A percentile compares a stretch with the other conserved stretches of the same genome.
These are phyloP conservation scores for Parus major DNA, from an alignment of 2,113 vertebrate species.

Conservation along the genomic window DNA sequence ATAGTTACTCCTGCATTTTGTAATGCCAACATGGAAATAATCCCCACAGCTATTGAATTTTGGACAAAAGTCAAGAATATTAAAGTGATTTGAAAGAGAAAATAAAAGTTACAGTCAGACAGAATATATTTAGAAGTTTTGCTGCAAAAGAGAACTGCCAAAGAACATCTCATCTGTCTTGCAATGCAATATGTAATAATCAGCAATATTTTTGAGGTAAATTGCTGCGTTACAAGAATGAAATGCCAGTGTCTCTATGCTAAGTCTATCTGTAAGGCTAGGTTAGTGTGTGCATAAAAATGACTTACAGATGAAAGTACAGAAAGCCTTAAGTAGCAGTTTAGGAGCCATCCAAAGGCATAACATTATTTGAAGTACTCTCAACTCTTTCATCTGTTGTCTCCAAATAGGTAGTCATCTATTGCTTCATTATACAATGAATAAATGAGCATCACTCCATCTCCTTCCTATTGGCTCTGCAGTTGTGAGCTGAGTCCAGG, in stretches of 20 bases:
- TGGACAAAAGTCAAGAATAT: constrained; percentile 17
- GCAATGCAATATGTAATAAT: neutral
- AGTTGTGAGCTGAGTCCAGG: neutral
- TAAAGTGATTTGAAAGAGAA: neutral
- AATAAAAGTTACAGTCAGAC: neutral
- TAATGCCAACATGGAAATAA: neutral
- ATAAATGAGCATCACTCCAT: neutral
- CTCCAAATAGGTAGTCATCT: neutral
- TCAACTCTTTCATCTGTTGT: neutral
- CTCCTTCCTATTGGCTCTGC: neutral
- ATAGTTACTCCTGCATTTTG: neutral
- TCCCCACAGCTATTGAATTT: neutral
- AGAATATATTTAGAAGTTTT: neutral
- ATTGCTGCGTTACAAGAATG: neutral
- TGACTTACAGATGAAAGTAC: neutral
- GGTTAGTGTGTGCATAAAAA: neutral
- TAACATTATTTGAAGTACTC: neutral
- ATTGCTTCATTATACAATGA: neutral
- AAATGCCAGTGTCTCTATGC: neutral
- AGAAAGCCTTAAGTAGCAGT: neutral
- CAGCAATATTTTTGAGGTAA: neutral
- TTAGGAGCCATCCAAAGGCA: neutral
- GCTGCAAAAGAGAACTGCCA: neutral
- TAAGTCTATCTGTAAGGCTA: neutral
- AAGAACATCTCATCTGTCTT: neutral